phyloP scores from a whole-genome alignment of 2,797 vertebrate genomes.

The Amblyraja radiata region DNA sequence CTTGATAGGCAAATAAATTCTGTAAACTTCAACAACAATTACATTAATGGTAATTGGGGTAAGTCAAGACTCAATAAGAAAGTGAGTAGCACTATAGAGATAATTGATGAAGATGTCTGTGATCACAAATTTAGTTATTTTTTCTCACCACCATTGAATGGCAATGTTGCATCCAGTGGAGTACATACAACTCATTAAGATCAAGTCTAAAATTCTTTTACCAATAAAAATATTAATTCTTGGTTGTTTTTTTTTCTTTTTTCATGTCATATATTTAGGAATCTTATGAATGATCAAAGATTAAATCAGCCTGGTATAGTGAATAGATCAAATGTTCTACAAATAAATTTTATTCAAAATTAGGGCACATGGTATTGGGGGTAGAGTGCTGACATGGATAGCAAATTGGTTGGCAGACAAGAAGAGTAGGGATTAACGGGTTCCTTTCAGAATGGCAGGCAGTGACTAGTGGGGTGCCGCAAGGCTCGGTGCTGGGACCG shows the following conservation, averaged over 20 bases:
- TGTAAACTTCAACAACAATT: background rate
- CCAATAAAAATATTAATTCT: background rate
- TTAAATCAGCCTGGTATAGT: background rate
- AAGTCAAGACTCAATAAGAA: background rate
- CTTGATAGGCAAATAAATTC: background rate
- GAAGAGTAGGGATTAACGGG: no score
- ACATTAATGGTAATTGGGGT: background rate
- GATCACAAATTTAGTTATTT: background rate
- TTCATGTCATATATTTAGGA: background rate
- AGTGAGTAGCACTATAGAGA: background rate
- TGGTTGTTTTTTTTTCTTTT: background rate
- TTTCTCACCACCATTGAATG: background rate
- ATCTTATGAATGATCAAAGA: background rate
- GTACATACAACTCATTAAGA: background rate
- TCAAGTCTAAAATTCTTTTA: background rate
- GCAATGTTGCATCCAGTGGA: background rate
- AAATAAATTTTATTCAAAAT: no score
- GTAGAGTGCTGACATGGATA: no score
- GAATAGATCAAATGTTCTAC: background rate
- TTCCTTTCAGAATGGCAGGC: no score
- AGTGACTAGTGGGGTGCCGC: no score
- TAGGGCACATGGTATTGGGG: no score
- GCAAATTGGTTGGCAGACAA: no score
- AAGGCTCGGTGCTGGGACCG: no score
- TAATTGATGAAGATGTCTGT: background rate